A percentile compares a stretch with the other conserved stretches of the same genome.
Conservation (phyloP, 2,888 invertebrate genomes). For the Dugesia japonica region DNA sequence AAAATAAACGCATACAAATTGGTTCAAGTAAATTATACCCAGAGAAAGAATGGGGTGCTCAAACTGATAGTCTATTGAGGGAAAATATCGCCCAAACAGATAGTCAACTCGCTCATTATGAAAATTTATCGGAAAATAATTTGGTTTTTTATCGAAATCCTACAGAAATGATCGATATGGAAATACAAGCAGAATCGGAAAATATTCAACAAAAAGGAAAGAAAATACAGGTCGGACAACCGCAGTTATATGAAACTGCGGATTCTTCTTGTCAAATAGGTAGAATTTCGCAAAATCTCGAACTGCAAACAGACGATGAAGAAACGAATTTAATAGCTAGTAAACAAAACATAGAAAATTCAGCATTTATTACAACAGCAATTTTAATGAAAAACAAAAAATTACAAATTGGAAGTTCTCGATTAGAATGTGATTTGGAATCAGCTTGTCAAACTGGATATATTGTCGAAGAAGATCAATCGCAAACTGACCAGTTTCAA, state of each 20-base stretch:
- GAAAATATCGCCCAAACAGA: background rate
- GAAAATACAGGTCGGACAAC: background rate
- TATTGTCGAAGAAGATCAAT: background rate
- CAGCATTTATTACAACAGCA: background rate
- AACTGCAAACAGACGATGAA: background rate
- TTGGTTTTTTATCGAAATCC: background rate
- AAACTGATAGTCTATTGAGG: background rate
- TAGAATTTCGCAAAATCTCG: background rate
- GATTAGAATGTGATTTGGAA: background rate
- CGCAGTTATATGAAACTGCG: background rate
- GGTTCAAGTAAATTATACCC: background rate
- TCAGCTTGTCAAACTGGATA: background rate
- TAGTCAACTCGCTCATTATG: background rate
- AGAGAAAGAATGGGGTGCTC: background rate
- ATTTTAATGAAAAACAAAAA: background rate
- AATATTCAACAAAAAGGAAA: background rate
- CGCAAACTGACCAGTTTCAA: background rate
- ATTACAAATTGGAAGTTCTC: background rate
- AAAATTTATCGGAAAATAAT: background rate
- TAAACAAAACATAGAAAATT: background rate
- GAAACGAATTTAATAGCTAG: background rate
- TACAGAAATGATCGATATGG: background rate
- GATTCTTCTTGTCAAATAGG: slow-evolving; percentile 5
- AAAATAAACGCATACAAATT: slow-evolving; percentile 8
- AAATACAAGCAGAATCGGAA: background rate